Evolutionary conservation across 1,140 invertebrate genomes (phyloP), one percentile per base, ranked within the genome.

Genomic region (Zaprionus davidi): DNA sequence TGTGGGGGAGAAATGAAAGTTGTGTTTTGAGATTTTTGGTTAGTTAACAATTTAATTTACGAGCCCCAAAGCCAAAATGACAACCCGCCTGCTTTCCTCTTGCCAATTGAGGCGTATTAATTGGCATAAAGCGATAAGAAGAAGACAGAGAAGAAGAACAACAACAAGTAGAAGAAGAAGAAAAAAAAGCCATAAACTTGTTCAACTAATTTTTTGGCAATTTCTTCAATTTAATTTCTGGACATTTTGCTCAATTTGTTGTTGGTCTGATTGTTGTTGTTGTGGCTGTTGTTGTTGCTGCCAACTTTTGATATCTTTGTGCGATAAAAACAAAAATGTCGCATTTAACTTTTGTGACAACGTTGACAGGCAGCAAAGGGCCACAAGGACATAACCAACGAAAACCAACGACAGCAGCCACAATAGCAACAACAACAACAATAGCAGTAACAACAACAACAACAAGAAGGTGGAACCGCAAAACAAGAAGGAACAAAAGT

Each of bases 41-140:
- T 73, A 83, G 81, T 73, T 74, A 85, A 85, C 74, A 85, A 73
- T 81, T 83, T 73, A 81, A 79, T 77, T 73, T 76, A 38, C 26
- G 36, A 31, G 51, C 26, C 12, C 5, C 38, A n/a, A 41, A 24
- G 3, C 17, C 6, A 5, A 5, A 55, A 36, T 53, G 72, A 66
- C 76, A 79, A 69, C 31, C 31, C 2, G 3, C 31, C 9, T 9
- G 7, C 28, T 0, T 0, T 9, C 9, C 31, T 7, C 3, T 34
- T 34, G 1, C 31, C 31, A 34, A 78, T 28, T 71, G 55, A 44
- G 31, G 62, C 22, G 38, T 51, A 56, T 78, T 86, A 86, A 86
- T 86, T 87, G 76, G 69, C 65, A 71, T 24, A 71, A 44, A 55
- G 28, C 38, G 22, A 51, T n/a, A 5, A 22, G 44, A 31, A 5